phyloP scores from a whole-genome alignment of 2,797 vertebrate genomes.

The Natrix natrix region DNA sequence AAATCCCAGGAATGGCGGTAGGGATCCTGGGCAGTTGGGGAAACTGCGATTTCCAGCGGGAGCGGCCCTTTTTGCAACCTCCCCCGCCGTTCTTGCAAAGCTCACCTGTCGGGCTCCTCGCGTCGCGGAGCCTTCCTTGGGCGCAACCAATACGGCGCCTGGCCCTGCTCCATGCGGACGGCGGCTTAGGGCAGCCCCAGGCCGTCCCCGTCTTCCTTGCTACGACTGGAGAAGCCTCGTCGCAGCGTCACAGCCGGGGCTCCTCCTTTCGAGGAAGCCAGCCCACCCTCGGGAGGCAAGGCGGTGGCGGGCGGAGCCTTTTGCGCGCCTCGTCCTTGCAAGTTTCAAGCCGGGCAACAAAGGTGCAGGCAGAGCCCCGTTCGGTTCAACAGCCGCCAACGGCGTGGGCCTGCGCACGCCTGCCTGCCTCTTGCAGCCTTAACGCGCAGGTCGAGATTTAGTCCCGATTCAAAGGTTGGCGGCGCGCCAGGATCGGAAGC shows the following conservation, averaged over 20 bases:
- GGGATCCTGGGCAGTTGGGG: accelerated
- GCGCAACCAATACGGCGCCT: neutral
- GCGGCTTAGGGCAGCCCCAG: neutral
- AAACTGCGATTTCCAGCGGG: neutral
- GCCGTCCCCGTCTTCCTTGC: too few relatives aligned
- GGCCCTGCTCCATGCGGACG: neutral
- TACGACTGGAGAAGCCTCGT: neutral
- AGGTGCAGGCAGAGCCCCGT: neutral
- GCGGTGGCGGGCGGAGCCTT: neutral
- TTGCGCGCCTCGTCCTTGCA: neutral
- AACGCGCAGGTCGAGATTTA: neutral
- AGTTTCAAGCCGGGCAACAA: neutral
- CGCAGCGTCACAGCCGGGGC: neutral
- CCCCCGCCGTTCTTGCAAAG: too few relatives aligned
- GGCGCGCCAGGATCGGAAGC: neutral
- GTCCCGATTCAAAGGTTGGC: neutral
- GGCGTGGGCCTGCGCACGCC: too few relatives aligned
- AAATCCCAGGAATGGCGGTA: too few relatives aligned
- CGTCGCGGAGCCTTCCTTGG: neutral
- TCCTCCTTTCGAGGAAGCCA: neutral
- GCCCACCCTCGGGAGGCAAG: neutral
- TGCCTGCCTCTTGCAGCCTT: neutral
- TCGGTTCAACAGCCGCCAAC: neutral
- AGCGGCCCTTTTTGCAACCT: neutral
- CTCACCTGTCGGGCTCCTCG: neutral